Evolutionary conservation across 1,140 invertebrate genomes (phyloP), one percentile per base, ranked within the genome.

Genomic region (Platorchestia sp.): DNA sequence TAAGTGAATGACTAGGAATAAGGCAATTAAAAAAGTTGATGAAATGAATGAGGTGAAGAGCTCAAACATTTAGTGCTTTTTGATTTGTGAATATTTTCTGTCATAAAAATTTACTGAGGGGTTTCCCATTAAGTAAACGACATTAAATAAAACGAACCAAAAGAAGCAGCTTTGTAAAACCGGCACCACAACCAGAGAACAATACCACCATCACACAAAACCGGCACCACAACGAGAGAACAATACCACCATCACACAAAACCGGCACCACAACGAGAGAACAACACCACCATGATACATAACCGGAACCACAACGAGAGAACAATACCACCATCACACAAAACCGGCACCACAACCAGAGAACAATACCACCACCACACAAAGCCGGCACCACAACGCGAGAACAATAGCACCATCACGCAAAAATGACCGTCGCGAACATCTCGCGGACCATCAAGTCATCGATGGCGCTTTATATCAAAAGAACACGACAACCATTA

Each of bases 401-500:
- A 75, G 59, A 75, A 75, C 59, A 51, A 51, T 51, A 51, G 6
- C 47, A 7, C 47, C 47, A 19, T 7, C 6, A 51, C 47, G 19
- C 6, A 51, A 19, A 51, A 51, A 7, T 51, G 47, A 75, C 59
- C 10, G 59, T 75, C 59, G 59, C 59, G 47, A 51, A 75, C 59
- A 75, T 75, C 59, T 75, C 7, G 59, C 27, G 59, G 36, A 75
- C 59, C 59, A 75, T 75, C 59, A 75, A 75, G 59, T 75, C 59
- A 75, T 75, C 59, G 59, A 75, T 75, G 59, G 59, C 59, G 59
- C 27, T 75, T 75, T 75, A 75, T 36, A 75, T 75, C 59, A 75
- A 75, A 75, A 75, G 59, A 75, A 75, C 59, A 75, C 59, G 59
- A 75, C 59, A 75, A 36, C 59, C 59, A 75, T 75, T 75, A 90